phyloP scores from a whole-genome alignment of 2,113 vertebrate genomes.

The Astatoreochromis straeleni region DNA sequence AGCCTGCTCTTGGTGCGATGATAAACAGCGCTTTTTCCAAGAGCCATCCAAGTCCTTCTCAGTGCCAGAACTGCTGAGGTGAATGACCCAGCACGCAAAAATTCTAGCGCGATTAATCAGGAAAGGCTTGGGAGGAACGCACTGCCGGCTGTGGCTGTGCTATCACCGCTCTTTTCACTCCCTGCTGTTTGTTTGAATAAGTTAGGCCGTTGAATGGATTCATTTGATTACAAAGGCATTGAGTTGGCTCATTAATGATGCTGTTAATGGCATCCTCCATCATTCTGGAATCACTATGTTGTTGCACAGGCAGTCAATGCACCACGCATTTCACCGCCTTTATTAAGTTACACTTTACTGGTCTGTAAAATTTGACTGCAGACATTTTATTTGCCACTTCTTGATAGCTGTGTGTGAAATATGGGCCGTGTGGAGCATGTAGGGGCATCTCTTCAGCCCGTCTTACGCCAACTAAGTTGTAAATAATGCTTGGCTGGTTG shows the following conservation, averaged over 20 bases:
- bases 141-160: conserved; percentile 3
- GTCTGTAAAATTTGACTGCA: conserved; percentile 67
- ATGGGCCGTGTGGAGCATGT: conserved; percentile 4
- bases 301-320: conserved; percentile 49
- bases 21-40: conserved; percentile 57
- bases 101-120: conserved; percentile 57
- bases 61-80: conserved; percentile 49
- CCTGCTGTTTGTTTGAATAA: conserved; percentile 51
- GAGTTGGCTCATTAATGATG: conserved; percentile 59
- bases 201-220: conserved; percentile 28
- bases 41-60: conserved; percentile 41
- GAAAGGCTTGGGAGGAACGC: conserved; percentile 10
- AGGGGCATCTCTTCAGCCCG: conserved; percentile 1
- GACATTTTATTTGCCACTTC: conserved; percentile 64
- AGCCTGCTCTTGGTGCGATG: conserved; percentile 39
- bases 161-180: conserved; percentile 44
- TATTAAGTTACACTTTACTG: conserved; percentile 69
- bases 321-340: conserved; percentile 27
- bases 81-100: conserved; percentile 51
- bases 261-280: conserved; percentile 61
- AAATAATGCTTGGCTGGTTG: conserved; percentile 29
- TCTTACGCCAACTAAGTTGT: conserved; percentile 17
- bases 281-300: conserved; percentile 49
- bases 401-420: conserved; percentile 48
- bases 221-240: conserved; percentile 53